Conservation (phyloP, 2,888 invertebrate species). For the Campoplex nolae region DNA sequence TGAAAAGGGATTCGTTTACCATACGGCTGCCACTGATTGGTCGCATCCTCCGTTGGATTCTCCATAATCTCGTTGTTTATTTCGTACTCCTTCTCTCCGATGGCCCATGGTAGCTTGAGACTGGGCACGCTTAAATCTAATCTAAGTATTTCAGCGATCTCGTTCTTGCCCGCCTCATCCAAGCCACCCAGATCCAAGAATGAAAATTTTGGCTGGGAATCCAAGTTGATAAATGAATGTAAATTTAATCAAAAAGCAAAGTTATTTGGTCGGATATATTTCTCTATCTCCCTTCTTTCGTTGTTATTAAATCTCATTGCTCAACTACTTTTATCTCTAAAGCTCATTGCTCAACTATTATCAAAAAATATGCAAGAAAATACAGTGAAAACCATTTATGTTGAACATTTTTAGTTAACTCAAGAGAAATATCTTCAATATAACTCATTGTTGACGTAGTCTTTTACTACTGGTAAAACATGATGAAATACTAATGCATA, state of each 20-base stretch:
- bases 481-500: no score
- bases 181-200: slow-evolving; percentile 79
- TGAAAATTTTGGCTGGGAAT: slow-evolving; percentile 77
- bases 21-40: slow-evolving; percentile 78
- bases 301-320: background rate
- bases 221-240: slow-evolving; percentile 29
- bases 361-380: background rate
- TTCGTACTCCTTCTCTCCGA: slow-evolving; percentile 74
- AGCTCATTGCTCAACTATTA: background rate
- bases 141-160: slow-evolving; percentile 76
- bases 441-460: no score
- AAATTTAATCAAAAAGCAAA: background rate
- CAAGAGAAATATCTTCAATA: no score
- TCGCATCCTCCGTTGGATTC: slow-evolving; percentile 69
- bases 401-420: no score
- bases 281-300: background rate
- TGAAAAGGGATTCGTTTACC: slow-evolving; percentile 69
- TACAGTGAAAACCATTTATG: no score
- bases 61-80: slow-evolving; percentile 68
- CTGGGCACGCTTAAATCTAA: slow-evolving; percentile 72
- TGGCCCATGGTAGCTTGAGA: slow-evolving; percentile 80
- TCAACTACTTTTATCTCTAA: no score
- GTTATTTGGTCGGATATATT: background rate
- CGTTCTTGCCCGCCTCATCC: slow-evolving; percentile 75
- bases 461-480: no score